phyloP scores from a whole-genome alignment of 1,140 invertebrate genomes.

The Cepaea nemoralis region DNA sequence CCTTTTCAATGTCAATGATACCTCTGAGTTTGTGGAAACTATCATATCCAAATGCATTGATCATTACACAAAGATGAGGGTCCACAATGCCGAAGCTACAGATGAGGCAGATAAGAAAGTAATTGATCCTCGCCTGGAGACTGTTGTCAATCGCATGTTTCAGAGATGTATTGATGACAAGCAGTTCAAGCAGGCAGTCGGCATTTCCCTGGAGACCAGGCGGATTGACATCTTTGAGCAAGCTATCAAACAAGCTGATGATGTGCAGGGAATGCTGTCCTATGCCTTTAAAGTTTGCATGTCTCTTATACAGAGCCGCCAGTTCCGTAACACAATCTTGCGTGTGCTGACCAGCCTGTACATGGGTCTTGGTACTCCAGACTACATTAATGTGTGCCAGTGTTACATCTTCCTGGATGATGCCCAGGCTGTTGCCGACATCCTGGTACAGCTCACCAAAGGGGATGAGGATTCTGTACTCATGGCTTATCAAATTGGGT shows the following conservation, averaged over 20 bases:
- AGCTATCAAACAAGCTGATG: conserved; percentile 90
- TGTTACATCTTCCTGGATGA: conserved; percentile 97
- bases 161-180: conserved; percentile 93
- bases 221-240: conserved; percentile 96
- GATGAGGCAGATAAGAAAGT: conserved; percentile 76
- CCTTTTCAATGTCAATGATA: conserved; percentile 92
- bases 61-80: conserved; percentile 90
- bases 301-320: conserved; percentile 93
- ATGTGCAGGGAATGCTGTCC: conserved; percentile 89
- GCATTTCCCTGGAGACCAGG: conserved; percentile 93
- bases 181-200: conserved; percentile 87
- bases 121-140: conserved; percentile 90
- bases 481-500: conserved; percentile 99
- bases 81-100: conserved; percentile 75
- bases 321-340: conserved; percentile 90
- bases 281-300: conserved; percentile 96
- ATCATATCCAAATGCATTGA: conserved; percentile 96
- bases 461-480: conserved; percentile 81
- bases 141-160: conserved; percentile 97
- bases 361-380: conserved; percentile 85
- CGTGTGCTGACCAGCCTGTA: conserved; percentile 91
- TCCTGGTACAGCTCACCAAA: conserved; percentile 89
- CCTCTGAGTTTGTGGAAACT: conserved; percentile 96
- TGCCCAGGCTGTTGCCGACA: conserved; percentile 88
- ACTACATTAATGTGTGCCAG: conserved; percentile 93